phyloP scores from a whole-genome alignment of 1,140 invertebrate species.

The Lutraria rhynchaena region DNA sequence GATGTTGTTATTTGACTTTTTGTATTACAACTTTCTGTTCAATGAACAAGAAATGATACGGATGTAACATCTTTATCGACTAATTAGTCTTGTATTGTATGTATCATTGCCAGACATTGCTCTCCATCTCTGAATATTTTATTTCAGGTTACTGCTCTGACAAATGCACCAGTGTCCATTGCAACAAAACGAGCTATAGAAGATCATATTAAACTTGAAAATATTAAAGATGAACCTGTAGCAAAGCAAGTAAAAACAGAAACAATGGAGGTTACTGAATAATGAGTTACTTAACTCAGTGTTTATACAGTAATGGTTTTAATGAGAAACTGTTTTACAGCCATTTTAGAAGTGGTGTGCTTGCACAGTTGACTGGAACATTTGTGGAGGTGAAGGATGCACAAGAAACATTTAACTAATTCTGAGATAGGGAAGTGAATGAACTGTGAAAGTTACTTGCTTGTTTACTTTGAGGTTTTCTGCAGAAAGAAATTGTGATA shows the following conservation, averaged over 20 bases:
- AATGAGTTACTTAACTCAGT: background rate
- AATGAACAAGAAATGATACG: too few relatives aligned
- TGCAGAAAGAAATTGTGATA: too few relatives aligned
- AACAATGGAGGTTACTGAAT: constrained; percentile 12
- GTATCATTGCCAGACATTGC: too few relatives aligned
- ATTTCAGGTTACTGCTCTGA: constrained; percentile 64
- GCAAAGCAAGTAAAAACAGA: constrained; percentile 67
- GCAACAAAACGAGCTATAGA: constrained; percentile 65
- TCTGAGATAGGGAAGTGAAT: background rate
- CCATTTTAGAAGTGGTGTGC: background rate
- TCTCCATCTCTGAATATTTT: too few relatives aligned
- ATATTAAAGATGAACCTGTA: constrained; percentile 52
- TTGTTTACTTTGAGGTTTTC: too few relatives aligned
- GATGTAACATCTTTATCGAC: too few relatives aligned
- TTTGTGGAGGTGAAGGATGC: background rate
- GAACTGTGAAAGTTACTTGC: too few relatives aligned
- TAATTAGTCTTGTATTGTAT: too few relatives aligned
- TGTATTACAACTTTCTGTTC: too few relatives aligned
- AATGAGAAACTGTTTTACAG: background rate
- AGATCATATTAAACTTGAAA: constrained; percentile 47
- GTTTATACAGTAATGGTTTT: background rate
- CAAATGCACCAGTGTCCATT: constrained; percentile 61
- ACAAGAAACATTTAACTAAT: background rate
- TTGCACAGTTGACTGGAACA: background rate
- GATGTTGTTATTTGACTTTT: too few relatives aligned